Conservation (phyloP, 2,797 vertebrate species). For the Sarcophilus harrisii region DNA sequence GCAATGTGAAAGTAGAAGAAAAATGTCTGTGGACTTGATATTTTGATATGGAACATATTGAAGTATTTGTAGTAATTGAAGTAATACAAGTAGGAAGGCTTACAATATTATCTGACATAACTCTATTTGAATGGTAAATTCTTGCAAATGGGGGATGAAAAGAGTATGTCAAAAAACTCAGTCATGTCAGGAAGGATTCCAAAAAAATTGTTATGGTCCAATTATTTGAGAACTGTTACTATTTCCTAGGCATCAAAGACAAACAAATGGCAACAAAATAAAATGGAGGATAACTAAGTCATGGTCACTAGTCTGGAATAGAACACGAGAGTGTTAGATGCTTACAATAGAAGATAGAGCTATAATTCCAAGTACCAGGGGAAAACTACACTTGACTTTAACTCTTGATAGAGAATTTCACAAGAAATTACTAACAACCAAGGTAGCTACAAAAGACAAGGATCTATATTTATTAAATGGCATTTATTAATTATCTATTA, state of each 20-base stretch:
- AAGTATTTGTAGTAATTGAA: neutral
- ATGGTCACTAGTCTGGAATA: neutral
- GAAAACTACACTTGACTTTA: neutral
- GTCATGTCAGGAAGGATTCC: neutral
- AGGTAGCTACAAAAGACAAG: neutral
- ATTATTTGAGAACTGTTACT: neutral
- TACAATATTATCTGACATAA: neutral
- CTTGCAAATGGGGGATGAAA: neutral
- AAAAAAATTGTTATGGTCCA: neutral
- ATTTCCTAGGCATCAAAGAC: neutral
- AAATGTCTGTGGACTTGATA: neutral
- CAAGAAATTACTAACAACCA: neutral
- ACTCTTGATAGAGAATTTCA: neutral
- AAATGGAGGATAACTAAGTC: neutral
- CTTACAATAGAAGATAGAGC: neutral
- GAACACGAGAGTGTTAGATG: neutral
- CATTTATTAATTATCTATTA: neutral
- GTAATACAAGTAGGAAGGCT: neutral
- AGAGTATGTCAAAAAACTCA: neutral
- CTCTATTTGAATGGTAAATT: neutral
- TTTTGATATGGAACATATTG: neutral
- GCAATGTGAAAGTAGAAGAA: neutral
- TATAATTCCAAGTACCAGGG: neutral
- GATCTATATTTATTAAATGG: neutral
- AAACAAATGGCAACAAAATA: neutral